Conservation (phyloP, 2,797 vertebrate species). For the Dipus sagitta region DNA sequence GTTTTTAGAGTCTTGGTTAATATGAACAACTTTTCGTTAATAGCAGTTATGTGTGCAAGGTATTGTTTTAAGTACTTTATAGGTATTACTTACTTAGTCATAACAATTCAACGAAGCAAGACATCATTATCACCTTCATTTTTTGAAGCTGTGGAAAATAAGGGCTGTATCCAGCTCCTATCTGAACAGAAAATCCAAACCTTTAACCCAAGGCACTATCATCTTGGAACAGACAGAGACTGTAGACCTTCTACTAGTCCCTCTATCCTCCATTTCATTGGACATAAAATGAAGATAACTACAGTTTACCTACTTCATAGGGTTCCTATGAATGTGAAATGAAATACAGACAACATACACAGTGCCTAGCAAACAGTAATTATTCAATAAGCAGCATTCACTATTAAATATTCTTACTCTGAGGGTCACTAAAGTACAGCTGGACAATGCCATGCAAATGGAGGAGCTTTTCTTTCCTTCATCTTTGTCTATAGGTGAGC, state of each 20-base stretch:
- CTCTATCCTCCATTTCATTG: conserved; percentile 56
- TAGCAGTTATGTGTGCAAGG: background rate
- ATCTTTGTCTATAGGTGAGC: conserved; percentile 25
- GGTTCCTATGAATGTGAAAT: conserved; percentile 24
- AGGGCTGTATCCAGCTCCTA: background rate
- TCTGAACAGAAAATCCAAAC: conserved; percentile 55
- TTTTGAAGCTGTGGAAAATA: conserved; percentile 37
- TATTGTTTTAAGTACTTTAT: conserved; percentile 45
- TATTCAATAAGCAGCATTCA: conserved; percentile 52
- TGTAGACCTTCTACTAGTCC: conserved; percentile 20
- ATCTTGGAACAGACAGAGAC: conserved; percentile 19
- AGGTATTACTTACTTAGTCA: conserved; percentile 41
- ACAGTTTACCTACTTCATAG: conserved; percentile 40
- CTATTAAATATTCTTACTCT: conserved; percentile 5
- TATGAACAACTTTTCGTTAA: background rate
- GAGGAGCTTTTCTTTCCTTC: conserved; percentile 43
- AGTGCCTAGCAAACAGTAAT: conserved; percentile 27
- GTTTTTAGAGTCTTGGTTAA: conserved; percentile 12
- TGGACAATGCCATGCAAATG: conserved; percentile 42
- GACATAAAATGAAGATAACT: conserved; percentile 51
- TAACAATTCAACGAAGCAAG: conserved; percentile 43
- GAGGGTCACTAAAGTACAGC: conserved; percentile 9
- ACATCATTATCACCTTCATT: background rate
- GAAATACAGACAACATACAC: conserved; percentile 15
- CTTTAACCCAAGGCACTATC: conserved; percentile 42